Percentiles rank a stretch among this genome's conserved stretches.
Evolutionary conservation across 2,113 vertebrate species (phyloP).

Genomic region (Ammodytes marinus): DNA sequence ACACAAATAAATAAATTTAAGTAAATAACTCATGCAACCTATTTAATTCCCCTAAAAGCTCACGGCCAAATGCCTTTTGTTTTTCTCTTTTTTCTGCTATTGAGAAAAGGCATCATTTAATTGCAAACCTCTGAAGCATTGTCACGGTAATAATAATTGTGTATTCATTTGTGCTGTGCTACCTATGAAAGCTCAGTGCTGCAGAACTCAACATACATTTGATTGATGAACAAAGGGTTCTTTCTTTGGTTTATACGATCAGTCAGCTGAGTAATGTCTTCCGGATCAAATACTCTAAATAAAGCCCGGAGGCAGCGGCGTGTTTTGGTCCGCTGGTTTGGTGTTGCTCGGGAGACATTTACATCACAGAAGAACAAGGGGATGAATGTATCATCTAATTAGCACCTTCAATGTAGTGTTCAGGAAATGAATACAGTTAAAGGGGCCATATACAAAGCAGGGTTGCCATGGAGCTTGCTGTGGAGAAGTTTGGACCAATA

Average conservation of each 20-base stretch:
- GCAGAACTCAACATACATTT: constrained; percentile 48
- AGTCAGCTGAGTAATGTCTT: constrained; percentile 61
- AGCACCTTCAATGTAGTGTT: constrained; percentile 52
- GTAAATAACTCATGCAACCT: background rate
- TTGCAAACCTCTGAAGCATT: constrained; percentile 22
- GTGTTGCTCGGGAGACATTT: constrained; percentile 70
- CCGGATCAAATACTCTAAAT: constrained; percentile 73
- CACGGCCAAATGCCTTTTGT: background rate
- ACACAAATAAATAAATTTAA: background rate
- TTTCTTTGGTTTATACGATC: constrained; percentile 55
- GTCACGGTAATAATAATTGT: constrained; percentile 26
- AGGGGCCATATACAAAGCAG: constrained; percentile 34
- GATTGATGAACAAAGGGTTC: constrained; percentile 45
- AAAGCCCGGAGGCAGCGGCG: constrained; percentile 50
- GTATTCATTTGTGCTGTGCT: constrained; percentile 34
- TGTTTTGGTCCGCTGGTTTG: constrained; percentile 63
- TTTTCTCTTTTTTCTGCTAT: background rate
- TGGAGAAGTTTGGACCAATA: constrained; percentile 49
- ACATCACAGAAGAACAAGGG: constrained; percentile 47
- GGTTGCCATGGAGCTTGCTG: constrained; percentile 75
- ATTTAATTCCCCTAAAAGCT: background rate
- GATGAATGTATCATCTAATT: constrained; percentile 63
- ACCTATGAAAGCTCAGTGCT: constrained; percentile 6
- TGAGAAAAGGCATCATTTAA: constrained; percentile 20
- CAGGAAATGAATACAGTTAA: constrained; percentile 62